Base-by-base conservation (phyloP, 2,797 vertebrate genomes). In the Vipera latastei region DNA sequence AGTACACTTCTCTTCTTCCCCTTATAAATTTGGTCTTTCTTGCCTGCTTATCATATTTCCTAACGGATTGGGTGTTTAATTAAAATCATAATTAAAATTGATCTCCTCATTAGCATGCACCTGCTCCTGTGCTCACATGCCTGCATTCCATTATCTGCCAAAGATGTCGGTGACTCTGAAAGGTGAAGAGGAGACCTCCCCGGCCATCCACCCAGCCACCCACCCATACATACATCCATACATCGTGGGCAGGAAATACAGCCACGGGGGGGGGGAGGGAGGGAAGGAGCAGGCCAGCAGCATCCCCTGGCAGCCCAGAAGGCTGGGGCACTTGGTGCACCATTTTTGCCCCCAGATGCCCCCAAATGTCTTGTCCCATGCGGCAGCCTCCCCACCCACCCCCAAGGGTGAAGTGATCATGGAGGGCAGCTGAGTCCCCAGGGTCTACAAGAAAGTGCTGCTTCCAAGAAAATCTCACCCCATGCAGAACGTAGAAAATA, bases 31-130 rank as follows among this genome's bases (percentile, higher is more conserved):
- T 95, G 95, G 95, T 92, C 93, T 96, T 96, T 96, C 96, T 95
- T 96, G 95, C 96, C 96, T 95, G 97, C 97, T 97, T 98, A 97
- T 98, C 98, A 97, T 97, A 97, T 97, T 98, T 98, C 97, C 98
- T 98, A 96, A 97, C 69, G 97, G 97, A 98, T 97, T 95, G 98
- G 97, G 97, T 98, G 97, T 98, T 98, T 98, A 98, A 98, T 98
- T 98, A 98, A 98, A 98, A 98, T 98, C 97, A 97, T 98, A 98
- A 98, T 98, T 98, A 98, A 98, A 98, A 98, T 98, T 98, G 98
- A 98, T 98, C 98, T 98, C 98, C 98, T 98, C 97, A 98, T 98
- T 98, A 98, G 96, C 97, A 98, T 98, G 98, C 98, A 98, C 98
- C 98, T 98, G 98, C 98, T 98, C 97, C 97, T 96, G 97, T 95